Evolutionary conservation across 2,797 vertebrate species (phyloP).

Genomic region (Neopelma chrysocephalum): DNA sequence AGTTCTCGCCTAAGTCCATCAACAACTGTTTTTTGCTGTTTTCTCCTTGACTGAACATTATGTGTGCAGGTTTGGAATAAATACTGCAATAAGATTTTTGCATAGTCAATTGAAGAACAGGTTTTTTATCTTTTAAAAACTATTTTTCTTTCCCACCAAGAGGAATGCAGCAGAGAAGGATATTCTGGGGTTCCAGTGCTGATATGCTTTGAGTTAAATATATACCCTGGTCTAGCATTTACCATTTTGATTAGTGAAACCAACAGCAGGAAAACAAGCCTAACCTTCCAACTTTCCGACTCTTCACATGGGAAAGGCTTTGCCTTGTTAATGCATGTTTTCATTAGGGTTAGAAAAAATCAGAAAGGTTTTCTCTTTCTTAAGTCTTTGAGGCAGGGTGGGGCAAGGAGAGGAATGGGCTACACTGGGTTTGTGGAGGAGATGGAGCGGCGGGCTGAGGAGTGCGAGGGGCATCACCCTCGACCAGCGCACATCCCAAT

Average conservation of each 20-base stretch:
- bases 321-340: not conserved
- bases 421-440: not conserved
- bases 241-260: not conserved
- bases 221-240: not conserved
- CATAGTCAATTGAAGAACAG: slow-evolving; percentile 81
- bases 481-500: accelerated
- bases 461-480: not conserved
- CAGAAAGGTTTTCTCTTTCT: not conserved
- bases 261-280: not conserved
- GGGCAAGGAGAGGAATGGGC: not conserved
- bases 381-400: not conserved
- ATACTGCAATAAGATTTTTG: slow-evolving; percentile 83
- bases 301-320: not conserved
- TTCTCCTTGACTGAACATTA: slow-evolving; percentile 86
- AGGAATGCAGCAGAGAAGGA: slow-evolving; percentile 46
- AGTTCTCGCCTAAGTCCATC: slow-evolving; percentile 96
- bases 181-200: not conserved
- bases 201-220: not conserved
- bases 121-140: slow-evolving; percentile 77
- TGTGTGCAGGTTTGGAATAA: slow-evolving; percentile 83
- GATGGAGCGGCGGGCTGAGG: not conserved
- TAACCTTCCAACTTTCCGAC: not conserved
- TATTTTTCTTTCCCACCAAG: slow-evolving; percentile 69
- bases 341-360: not conserved
- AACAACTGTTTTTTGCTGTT: slow-evolving; percentile 90